Evolutionary conservation across 2,888 invertebrate species (phyloP), one percentile per base, ranked within the genome.

Genomic region (Lithodes maja): DNA sequence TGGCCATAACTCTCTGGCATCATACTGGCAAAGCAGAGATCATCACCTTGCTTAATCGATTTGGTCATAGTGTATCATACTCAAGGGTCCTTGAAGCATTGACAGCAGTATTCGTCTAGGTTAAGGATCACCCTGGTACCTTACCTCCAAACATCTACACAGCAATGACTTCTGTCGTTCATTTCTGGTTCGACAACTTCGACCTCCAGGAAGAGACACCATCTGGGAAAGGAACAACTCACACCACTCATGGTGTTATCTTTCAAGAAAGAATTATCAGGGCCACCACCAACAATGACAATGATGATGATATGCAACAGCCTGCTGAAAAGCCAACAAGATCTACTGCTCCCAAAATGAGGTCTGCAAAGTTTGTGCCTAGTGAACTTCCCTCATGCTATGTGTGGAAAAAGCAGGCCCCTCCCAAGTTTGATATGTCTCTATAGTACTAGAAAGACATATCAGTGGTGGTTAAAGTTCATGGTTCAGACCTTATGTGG

Each of bases 21-120:
- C 81, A n/a, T 81, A 81, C 81, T 81, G 81, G 81, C 17, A 81
- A 81, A 81, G 61, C 81, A 81, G 61, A 81, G 49, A 55, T 55
- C 49, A 81, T 81, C 55, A 55, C 61, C 55, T 81, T 81, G 81
- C 81, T 61, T 61, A 81, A 81, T 61, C 49, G 81, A 17, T 81
- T 81, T 81, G 81, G 79, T 79, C 79, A 79, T 79, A 53, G 79
- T n/a, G n/a, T 33, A n/a, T 79, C 79, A 71, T 71, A 71, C 71
- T n/a, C 71, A 71, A 71, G 71, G 71, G 71, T 71, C 71, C 81
- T 81, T 61, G 81, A 81, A 17, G 61, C 81, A 61, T 81, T 81
- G 81, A 81, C 81, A 54, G 61, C 81, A 81, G 61, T 81, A 61
- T 81, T 81, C 61, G 12, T 81, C 55, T 61, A 55, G 81, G 81